Conservation (phyloP, 2,797 vertebrate species). For the Halcyon badia region DNA sequence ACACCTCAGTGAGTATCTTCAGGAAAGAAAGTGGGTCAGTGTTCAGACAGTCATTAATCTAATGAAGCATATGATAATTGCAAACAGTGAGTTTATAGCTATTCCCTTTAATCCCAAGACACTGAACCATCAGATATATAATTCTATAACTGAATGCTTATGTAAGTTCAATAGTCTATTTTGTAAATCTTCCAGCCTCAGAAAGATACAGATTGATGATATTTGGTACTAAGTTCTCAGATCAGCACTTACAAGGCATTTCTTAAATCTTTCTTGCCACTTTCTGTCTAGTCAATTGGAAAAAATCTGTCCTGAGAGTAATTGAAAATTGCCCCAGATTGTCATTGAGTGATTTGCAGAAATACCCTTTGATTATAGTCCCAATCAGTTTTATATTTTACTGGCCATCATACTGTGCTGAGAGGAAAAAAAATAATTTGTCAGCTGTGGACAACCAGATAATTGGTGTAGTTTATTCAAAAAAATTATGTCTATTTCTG, state of each 20-base stretch:
- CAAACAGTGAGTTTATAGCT: background rate
- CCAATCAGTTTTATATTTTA: constrained; percentile 59
- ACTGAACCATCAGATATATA: background rate
- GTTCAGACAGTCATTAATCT: constrained; percentile 2
- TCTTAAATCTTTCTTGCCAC: constrained; percentile 63
- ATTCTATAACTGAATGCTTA: background rate
- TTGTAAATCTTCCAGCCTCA: constrained; percentile 27
- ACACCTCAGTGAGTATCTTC: background rate
- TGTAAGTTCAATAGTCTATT: constrained; percentile 25
- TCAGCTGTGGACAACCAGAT: constrained; percentile 55
- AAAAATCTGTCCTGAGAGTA: constrained; percentile 66
- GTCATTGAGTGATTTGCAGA: constrained; percentile 71
- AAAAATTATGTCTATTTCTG: constrained; percentile 66
- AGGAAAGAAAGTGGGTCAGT: background rate
- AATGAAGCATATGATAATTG: background rate
- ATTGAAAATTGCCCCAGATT: constrained; percentile 66
- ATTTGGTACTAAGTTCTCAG: constrained; percentile 27
- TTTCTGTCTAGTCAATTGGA: constrained; percentile 66
- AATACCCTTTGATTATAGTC: constrained; percentile 63
- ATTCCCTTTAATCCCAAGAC: background rate
- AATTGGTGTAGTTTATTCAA: constrained; percentile 65
- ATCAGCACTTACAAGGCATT: constrained; percentile 58
- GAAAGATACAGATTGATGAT: constrained; percentile 55
- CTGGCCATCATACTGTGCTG: background rate
- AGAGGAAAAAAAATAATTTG: constrained; percentile 62